Base-by-base conservation (phyloP, 2,113 vertebrate species). In the Lamprotornis superbus region DNA sequence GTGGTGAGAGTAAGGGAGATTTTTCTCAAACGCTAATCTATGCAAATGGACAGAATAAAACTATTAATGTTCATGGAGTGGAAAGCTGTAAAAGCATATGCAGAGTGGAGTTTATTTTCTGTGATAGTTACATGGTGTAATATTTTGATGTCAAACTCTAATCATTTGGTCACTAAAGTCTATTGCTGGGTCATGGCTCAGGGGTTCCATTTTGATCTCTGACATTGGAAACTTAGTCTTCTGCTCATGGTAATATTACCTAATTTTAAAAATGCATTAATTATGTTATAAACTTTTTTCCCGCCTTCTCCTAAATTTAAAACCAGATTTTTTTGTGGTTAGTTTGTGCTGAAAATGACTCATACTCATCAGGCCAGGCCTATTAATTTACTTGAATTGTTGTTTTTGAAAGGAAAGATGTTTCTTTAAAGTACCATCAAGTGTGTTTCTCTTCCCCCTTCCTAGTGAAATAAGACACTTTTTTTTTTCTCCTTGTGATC, bases 341-440 rank as follows among this genome's bases (percentile, higher is more conserved):
- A 61, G 56, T 84, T 92, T 95, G n/a, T 84, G 49, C 28, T 70
- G 46, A 87, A 92, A 93, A 61, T 93, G 83, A 97, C 57, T 96
- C 90, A 79, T 81, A 37, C n/a, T 46, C 64, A 5, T 87, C 76
- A 60, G 83, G 46, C 28, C 44, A 40, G 65, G 53, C 69, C 52
- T 73, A 81, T 90, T 96, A 84, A 90, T 90, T 92, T 82, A 57
- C 30, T 94, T 89, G 15, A 88, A 57, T 17, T 77, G 49, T 88
- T 92, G 83, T 35, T 96, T 93, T 92, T 93, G 76, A 94, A 95
- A 78, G 60, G 85, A 74, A 90, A 83, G 23, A 64, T 19, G 25
- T 79, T 79, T 84, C 73, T 90, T 92, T 87, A 69, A 84, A 94
- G 74, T 79, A 73, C n/a, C 56, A 87, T 94, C 60, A 91, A 90